phyloP scores from a whole-genome alignment of 2,113 vertebrate genomes.

The Pristiophorus japonicus region DNA sequence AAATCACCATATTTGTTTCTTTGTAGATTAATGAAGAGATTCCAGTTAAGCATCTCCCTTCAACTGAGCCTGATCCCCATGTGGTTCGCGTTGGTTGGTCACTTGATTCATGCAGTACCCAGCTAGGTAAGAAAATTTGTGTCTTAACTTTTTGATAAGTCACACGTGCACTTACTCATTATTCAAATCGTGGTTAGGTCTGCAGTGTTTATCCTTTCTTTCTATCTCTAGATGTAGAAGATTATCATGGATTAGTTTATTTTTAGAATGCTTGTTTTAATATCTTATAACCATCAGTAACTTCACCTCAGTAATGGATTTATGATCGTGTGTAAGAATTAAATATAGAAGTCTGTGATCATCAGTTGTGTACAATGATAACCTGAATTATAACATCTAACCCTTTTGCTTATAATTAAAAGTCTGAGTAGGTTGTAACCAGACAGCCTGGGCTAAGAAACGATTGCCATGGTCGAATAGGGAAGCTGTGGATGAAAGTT shows the following conservation, averaged over 20 bases:
- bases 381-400: too few species aligned
- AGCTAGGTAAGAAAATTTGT: slow-evolving; percentile 64
- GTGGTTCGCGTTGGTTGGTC: slow-evolving; percentile 86
- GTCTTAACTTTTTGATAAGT: not conserved
- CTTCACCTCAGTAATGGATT: too few species aligned
- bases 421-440: too few species aligned
- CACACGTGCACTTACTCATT: not conserved
- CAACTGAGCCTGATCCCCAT: slow-evolving; percentile 76
- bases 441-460: too few species aligned
- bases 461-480: too few species aligned
- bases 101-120: slow-evolving; percentile 75
- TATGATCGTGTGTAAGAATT: too few species aligned
- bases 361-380: too few species aligned
- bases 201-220: not conserved
- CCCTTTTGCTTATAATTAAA: too few species aligned
- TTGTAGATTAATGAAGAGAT: slow-evolving; percentile 79
- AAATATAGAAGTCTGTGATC: too few species aligned
- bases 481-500: too few species aligned
- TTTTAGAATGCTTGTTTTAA: not conserved
- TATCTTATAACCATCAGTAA: too few species aligned
- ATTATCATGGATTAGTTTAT: too few species aligned
- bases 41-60: slow-evolving; percentile 76
- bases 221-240: not conserved
- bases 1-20: not conserved
- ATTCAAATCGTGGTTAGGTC: not conserved